These are phyloP conservation scores for Meriones unguiculatus DNA, from an alignment of 2,113 vertebrate genomes.

Conservation along the genomic window DNA sequence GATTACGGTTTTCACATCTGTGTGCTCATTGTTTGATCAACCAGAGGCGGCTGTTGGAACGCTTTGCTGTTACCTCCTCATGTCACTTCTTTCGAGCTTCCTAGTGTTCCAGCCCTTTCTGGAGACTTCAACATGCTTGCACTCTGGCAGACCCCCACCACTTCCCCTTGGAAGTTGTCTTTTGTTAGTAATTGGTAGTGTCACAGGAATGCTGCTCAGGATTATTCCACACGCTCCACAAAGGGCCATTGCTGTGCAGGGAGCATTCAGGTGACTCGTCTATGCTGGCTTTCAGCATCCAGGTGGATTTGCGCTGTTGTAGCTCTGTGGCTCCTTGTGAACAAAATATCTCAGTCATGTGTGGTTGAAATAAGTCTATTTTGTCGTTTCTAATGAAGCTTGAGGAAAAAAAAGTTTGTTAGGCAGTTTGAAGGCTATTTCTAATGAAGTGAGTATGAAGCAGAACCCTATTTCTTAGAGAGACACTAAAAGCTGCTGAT, in stretches of 20 bases:
- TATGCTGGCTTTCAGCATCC: no score
- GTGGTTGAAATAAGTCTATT: not conserved
- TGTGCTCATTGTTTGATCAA: not conserved
- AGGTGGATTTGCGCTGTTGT: no score
- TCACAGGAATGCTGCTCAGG: not conserved
- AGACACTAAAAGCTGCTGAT: accelerated
- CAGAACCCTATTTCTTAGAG: not conserved
- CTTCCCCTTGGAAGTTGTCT: not conserved
- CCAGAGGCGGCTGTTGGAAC: not conserved
- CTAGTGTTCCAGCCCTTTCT: not conserved
- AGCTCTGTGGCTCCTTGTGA: not conserved
- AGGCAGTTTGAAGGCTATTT: not conserved
- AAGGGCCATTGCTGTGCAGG: not conserved
- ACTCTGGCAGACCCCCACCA: not conserved
- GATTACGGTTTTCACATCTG: not conserved
- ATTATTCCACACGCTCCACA: not conserved
- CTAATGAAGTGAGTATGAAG: not conserved
- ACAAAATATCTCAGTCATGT: not conserved
- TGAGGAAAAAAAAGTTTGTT: not conserved
- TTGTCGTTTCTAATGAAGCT: not conserved
- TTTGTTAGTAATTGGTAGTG: not conserved
- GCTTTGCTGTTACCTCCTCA: accelerated
- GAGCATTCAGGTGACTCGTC: not conserved
- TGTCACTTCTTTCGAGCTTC: not conserved
- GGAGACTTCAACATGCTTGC: not conserved